Percentiles rank a stretch among this genome's conserved stretches.
phyloP scores from a whole-genome alignment of 2,113 vertebrate species.

The Empidonax alnorum region DNA sequence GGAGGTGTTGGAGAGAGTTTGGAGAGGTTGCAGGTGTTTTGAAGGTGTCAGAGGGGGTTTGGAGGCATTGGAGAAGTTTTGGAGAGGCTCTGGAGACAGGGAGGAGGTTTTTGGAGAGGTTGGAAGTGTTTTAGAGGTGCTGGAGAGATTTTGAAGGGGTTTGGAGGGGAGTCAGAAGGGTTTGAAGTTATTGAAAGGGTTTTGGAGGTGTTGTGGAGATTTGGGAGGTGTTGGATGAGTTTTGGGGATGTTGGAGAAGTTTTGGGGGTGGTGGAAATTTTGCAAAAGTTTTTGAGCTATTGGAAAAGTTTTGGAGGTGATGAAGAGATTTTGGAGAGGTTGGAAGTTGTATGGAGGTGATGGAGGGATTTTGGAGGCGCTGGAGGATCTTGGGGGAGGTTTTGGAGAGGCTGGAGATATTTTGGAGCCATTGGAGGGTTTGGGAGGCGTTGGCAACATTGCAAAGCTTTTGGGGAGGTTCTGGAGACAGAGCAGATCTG shows the following conservation, averaged over 20 bases:
- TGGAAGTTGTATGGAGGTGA: background rate
- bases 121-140: background rate
- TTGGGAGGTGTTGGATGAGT: background rate
- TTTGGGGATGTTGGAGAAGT: background rate
- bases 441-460: background rate
- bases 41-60: background rate
- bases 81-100: accelerated
- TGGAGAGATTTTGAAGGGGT: background rate
- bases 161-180: background rate
- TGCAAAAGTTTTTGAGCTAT: background rate
- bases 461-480: background rate
- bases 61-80: background rate
- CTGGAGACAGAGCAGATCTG: background rate
- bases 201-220: background rate
- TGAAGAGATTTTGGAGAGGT: background rate
- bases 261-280: background rate
- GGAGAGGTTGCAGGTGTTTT: background rate
- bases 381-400: background rate
- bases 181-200: background rate
- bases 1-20: background rate
- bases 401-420: too few relatives aligned
- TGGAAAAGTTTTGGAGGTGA: background rate
- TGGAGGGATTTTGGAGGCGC: background rate
- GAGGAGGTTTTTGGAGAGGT: background rate
- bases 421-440: background rate